Evolutionary conservation across 2,888 invertebrate species (phyloP).

Genomic region (Cryptus viduatorius): DNA sequence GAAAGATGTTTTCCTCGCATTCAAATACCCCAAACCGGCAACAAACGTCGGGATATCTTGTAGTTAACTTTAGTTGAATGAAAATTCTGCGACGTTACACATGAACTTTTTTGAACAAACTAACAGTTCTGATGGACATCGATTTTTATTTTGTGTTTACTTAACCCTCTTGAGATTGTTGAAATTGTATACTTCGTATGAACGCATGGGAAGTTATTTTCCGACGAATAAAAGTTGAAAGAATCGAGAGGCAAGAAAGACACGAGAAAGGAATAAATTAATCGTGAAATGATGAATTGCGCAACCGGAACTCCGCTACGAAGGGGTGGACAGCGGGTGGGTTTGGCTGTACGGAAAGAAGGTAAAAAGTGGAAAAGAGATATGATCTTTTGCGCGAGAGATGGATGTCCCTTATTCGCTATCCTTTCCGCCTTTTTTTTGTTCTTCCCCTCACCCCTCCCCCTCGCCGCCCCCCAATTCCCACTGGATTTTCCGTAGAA

Average conservation of each 20-base stretch:
- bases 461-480: constrained; percentile 50
- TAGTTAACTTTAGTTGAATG: neutral
- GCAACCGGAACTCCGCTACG: constrained; percentile 47
- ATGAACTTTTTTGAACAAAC: too few relatives aligned
- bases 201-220: neutral
- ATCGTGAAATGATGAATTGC: constrained; percentile 82
- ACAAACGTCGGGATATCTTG: neutral
- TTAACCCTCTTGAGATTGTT: neutral
- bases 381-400: constrained; percentile 77
- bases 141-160: neutral
- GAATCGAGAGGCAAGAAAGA: constrained; percentile 30
- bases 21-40: neutral
- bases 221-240: neutral
- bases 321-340: constrained; percentile 13
- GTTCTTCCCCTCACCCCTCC: constrained; percentile 1
- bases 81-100: too few relatives aligned
- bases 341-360: constrained; percentile 27
- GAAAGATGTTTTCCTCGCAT: neutral
- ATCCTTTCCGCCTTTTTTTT: constrained; percentile 13
- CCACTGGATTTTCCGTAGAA: constrained; percentile 54
- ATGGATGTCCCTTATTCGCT: constrained; percentile 78
- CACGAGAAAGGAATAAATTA: constrained; percentile 78
- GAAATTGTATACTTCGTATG: neutral
- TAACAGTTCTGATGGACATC: neutral
- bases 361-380: constrained; percentile 72